phyloP scores from a whole-genome alignment of 2,888 invertebrate genomes.

The Tryphoninae sp. region DNA sequence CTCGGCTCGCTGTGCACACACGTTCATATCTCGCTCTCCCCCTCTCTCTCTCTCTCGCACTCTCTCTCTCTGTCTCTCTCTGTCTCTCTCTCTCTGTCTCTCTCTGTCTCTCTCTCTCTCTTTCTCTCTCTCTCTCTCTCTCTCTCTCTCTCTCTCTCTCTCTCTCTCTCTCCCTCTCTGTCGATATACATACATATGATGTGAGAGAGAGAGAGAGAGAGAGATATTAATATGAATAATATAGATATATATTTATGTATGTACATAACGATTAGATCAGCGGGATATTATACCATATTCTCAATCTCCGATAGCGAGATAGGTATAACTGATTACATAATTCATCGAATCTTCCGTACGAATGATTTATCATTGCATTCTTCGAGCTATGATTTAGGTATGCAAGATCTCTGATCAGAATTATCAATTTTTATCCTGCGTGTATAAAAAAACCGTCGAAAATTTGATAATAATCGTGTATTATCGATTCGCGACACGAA shows the following conservation, averaged over 20 bases:
- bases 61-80: too few relatives aligned
- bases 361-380: conserved; percentile 37
- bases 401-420: neutral
- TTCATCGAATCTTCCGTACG: conserved; percentile 6
- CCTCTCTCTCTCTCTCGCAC: too few relatives aligned
- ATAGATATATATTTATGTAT: conserved; percentile 5
- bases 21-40: neutral
- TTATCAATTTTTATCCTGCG: neutral
- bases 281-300: conserved; percentile 29
- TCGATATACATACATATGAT: neutral
- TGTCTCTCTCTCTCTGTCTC: too few relatives aligned
- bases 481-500: neutral
- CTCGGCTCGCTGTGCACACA: conserved; percentile 17
- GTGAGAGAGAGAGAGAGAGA: neutral
- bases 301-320: conserved; percentile 32
- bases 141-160: too few relatives aligned
- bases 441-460: neutral
- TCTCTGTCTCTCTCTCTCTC: too few relatives aligned
- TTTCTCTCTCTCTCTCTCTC: too few relatives aligned
- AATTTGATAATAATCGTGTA: neutral
- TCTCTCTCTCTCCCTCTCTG: too few relatives aligned
- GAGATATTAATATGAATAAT: neutral
- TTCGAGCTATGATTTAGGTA: neutral
- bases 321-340: conserved; percentile 30
- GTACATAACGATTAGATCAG: conserved; percentile 31